These are phyloP conservation scores for Cydia amplana DNA, from an alignment of 1,140 invertebrate genomes.

Conservation along the genomic window DNA sequence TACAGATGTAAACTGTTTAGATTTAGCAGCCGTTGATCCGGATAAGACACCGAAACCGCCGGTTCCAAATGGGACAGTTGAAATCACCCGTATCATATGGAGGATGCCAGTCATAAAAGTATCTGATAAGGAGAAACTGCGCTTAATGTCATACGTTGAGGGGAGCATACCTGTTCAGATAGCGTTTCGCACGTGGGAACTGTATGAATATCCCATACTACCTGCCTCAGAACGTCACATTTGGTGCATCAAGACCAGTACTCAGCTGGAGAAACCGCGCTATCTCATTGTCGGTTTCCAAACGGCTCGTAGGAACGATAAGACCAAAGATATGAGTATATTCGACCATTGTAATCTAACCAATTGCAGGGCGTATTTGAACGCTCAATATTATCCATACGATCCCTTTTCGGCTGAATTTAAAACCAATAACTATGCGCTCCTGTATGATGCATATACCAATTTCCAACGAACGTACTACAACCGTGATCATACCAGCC, in stretches of 20 bases:
- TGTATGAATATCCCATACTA: conserved; percentile 59
- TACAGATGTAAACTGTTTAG: conserved; percentile 42
- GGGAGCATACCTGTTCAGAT: conserved; percentile 44
- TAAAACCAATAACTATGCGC: neutral
- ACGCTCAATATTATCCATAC: conserved; percentile 31
- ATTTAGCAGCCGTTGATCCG: neutral
- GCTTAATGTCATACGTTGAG: conserved; percentile 37
- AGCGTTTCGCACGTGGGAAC: conserved; percentile 57
- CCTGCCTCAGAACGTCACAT: conserved; percentile 43
- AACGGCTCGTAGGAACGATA: conserved; percentile 6
- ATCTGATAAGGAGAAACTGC: conserved; percentile 41
- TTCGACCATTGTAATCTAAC: conserved; percentile 34
- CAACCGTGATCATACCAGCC: neutral
- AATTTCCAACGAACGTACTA: conserved; percentile 30
- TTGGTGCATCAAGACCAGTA: conserved; percentile 52
- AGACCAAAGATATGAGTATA: conserved; percentile 13
- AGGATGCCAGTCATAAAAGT: conserved; percentile 39
- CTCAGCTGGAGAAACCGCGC: conserved; percentile 49
- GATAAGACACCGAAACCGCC: neutral
- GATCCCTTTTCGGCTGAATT: conserved; percentile 5
- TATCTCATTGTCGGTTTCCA: conserved; percentile 38
- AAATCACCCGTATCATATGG: conserved; percentile 36
- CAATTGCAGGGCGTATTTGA: conserved; percentile 30
- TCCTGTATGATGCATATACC: conserved; percentile 22
- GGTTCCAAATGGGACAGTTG: neutral